Conservation (phyloP, 2,113 vertebrate species). For the Asarcornis scutulata region DNA sequence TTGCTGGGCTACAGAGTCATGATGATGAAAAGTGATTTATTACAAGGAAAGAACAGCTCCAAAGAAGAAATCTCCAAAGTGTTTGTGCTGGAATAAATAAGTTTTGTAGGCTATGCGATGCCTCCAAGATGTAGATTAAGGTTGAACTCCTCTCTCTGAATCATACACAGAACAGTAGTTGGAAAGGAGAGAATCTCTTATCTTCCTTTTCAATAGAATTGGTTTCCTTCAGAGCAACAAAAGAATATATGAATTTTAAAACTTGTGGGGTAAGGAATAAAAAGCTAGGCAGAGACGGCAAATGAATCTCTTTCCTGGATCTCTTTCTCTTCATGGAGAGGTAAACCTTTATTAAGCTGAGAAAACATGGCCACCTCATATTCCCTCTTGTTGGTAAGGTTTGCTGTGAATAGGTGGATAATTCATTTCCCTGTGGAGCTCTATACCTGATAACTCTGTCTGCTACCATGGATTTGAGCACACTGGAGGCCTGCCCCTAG, state of each 20-base stretch:
- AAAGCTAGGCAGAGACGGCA: neutral
- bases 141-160: neutral
- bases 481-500: neutral
- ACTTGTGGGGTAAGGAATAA: neutral
- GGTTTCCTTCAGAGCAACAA: neutral
- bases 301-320: neutral
- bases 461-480: fast-evolving
- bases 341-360: neutral
- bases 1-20: neutral
- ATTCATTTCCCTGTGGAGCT: neutral
- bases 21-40: neutral
- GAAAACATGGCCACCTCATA: neutral
- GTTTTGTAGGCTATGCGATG: neutral
- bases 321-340: neutral
- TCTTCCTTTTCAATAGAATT: neutral
- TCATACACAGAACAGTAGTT: neutral
- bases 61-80: neutral
- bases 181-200: neutral
- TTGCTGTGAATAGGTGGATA: neutral
- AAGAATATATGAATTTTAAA: neutral
- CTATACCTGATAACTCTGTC: neutral
- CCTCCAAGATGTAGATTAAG: neutral
- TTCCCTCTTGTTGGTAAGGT: neutral
- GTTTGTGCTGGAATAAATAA: neutral
- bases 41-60: neutral